Conservation (phyloP, 2,113 vertebrate genomes). For the Alexandromys fortis region DNA sequence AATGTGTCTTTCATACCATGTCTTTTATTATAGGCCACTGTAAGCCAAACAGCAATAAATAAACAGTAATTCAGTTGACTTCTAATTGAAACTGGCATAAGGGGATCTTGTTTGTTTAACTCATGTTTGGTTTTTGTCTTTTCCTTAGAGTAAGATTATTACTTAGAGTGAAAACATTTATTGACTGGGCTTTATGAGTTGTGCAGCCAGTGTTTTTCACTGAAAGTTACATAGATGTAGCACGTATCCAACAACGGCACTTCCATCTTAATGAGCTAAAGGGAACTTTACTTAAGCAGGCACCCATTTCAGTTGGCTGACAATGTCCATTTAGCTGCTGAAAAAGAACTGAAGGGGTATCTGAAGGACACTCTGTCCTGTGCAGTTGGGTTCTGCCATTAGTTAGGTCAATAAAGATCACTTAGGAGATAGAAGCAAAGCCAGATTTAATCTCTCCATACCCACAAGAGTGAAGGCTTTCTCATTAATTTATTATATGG, state of each 20-base stretch:
- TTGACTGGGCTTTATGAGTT: not conserved
- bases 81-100: not conserved
- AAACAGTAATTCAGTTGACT: not conserved
- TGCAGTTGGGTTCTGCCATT: too few species aligned
- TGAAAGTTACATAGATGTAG: not conserved
- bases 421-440: too few species aligned
- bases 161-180: not conserved
- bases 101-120: not conserved
- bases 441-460: too few species aligned
- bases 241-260: not conserved
- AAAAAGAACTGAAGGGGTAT: too few species aligned
- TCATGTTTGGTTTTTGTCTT: not conserved
- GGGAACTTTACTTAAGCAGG: too few species aligned
- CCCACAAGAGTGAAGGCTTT: too few species aligned
- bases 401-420: too few species aligned
- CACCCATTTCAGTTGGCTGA: too few species aligned
- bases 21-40: not conserved
- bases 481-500: too few species aligned
- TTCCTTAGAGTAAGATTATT: not conserved
- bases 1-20: not conserved
- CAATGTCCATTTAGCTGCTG: too few species aligned
- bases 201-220: not conserved
- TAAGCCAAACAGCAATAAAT: not conserved
- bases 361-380: too few species aligned
- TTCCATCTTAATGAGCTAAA: not conserved